These are phyloP conservation scores for Caerostris extrusa DNA, from an alignment of 1,140 invertebrate species.

Conservation along the genomic window DNA sequence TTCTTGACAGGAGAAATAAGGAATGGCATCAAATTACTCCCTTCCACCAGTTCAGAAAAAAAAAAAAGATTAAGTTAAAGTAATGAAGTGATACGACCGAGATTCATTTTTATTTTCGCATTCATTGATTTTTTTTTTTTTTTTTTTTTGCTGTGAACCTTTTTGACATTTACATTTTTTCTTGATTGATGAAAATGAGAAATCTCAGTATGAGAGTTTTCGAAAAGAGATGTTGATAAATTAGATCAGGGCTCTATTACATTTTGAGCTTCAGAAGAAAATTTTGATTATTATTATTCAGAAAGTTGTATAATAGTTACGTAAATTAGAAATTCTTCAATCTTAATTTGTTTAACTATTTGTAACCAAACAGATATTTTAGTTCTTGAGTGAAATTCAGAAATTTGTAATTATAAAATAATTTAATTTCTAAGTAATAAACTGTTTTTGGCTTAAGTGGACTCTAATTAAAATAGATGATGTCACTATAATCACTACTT, in stretches of 20 bases:
- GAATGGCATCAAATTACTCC: conserved; percentile 43
- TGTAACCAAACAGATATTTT: too few relatives aligned
- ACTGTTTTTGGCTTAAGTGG: background rate
- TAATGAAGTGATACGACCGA: background rate
- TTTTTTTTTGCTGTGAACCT: background rate
- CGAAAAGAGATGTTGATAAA: background rate
- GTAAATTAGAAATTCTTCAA: too few relatives aligned
- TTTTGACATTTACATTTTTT: background rate
- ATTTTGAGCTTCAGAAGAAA: too few relatives aligned
- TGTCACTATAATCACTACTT: background rate
- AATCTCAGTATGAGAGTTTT: background rate
- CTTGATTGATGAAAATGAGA: background rate
- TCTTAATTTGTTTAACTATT: too few relatives aligned
- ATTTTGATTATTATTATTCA: too few relatives aligned
- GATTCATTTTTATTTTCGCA: conserved; percentile 8
- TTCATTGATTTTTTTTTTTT: background rate
- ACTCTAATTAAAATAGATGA: background rate
- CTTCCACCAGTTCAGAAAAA: conserved; percentile 6
- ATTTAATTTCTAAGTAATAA: background rate
- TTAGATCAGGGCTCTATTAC: background rate
- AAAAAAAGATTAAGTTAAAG: background rate
- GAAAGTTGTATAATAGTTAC: too few relatives aligned
- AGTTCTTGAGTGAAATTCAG: background rate
- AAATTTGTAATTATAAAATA: background rate
- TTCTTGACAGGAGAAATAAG: background rate